Conservation (phyloP, 2,113 vertebrate species). For the Gallinago undulata region DNA sequence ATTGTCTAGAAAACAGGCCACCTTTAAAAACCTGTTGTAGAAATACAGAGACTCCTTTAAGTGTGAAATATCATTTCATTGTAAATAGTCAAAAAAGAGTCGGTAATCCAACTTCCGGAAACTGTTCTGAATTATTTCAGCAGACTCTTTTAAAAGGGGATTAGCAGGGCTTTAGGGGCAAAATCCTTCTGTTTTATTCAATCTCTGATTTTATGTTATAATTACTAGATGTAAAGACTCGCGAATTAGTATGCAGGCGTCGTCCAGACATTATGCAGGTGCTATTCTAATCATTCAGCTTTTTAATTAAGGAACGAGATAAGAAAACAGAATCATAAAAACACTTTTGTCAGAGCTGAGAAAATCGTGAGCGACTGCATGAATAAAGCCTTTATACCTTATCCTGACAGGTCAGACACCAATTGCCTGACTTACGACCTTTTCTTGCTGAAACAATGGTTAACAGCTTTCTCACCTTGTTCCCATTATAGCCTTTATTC, state of each 20-base stretch:
- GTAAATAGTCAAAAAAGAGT: constrained; percentile 87
- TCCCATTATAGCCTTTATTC: constrained; percentile 72
- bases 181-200: constrained; percentile 88
- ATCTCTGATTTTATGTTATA: constrained; percentile 93
- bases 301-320: constrained; percentile 85
- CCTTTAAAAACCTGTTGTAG: constrained; percentile 73
- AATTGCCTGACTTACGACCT: constrained; percentile 81
- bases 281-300: constrained; percentile 86
- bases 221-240: constrained; percentile 90
- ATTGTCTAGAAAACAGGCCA: constrained; percentile 60
- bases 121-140: constrained; percentile 98
- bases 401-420: constrained; percentile 79
- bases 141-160: constrained; percentile 97
- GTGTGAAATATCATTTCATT: constrained; percentile 99
- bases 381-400: constrained; percentile 85
- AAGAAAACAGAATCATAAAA: constrained; percentile 85
- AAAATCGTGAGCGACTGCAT: constrained; percentile 75
- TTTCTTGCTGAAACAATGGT: constrained; percentile 80
- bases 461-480: constrained; percentile 82
- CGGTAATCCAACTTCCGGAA: constrained; percentile 99
- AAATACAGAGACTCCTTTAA: constrained; percentile 84
- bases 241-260: constrained; percentile 85
- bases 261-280: constrained; percentile 85
- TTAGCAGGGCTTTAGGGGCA: constrained; percentile 91
- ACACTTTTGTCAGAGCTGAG: constrained; percentile 84